These are phyloP conservation scores for Lepus americanus DNA, from an alignment of 2,113 vertebrate species.

Conservation along the genomic window DNA sequence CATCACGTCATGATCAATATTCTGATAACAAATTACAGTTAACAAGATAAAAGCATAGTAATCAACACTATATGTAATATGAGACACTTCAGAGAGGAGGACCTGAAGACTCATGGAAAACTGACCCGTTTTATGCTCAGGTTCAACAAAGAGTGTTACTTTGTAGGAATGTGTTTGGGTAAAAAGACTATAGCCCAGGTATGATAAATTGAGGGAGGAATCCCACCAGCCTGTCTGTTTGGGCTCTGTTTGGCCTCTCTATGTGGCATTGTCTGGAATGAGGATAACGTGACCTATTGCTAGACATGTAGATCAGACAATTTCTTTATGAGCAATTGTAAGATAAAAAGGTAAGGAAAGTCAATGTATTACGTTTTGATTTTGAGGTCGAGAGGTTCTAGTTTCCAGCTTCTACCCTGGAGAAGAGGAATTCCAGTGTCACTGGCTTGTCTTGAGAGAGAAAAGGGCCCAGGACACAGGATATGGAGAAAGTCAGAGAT, in stretches of 20 bases:
- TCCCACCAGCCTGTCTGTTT: neutral
- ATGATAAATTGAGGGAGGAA: rapidly evolving
- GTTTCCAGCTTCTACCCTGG: no score
- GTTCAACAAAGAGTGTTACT: no score
- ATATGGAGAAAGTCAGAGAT: neutral
- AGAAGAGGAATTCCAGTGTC: neutral
- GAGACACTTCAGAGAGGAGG: neutral
- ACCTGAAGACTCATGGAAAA: neutral
- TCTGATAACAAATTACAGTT: neutral
- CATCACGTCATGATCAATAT: no score
- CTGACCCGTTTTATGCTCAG: neutral
- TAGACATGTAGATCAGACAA: neutral
- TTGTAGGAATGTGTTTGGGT: neutral
- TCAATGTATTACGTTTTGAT: neutral
- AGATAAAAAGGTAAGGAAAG: neutral
- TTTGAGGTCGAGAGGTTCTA: neutral
- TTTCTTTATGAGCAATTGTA: neutral
- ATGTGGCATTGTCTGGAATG: neutral
- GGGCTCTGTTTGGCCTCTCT: neutral
- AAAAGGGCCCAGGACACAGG: neutral
- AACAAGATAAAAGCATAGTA: neutral
- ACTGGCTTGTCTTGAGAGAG: neutral
- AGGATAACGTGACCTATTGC: neutral
- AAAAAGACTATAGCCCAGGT: neutral
- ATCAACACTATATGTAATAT: neutral